Base-by-base conservation (phyloP, 2,888 invertebrate genomes). In the Neoitamus cyanurus region DNA sequence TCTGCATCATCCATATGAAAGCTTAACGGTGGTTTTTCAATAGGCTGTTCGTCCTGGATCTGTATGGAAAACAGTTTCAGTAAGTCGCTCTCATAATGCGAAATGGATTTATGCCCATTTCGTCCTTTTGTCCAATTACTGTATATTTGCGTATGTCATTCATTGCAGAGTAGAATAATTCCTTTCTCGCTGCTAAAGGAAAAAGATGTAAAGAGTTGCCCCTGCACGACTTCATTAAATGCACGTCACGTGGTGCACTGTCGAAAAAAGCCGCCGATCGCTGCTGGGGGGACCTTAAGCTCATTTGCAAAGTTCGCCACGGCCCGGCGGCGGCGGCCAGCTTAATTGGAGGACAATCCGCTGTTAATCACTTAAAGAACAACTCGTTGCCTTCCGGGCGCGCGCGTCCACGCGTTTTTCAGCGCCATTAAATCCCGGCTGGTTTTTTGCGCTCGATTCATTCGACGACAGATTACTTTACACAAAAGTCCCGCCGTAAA, bases 401-500 rank as follows among this genome's bases (percentile, higher is more conserved):
- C 7, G 9, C 7, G 25, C 9, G 58, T 58, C 58, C 58, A 25
- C 42, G 11, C 34, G 25, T 58, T 78, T 69, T 82, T 82, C 82
- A 80, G 37, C 36, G 82, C 68, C 82, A 82, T 82, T 82, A 82
- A 82, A 68, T 48, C 20, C 42, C 48, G 31, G 13, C n/a, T 15
- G 9, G 25, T 31, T 73, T 58, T 80, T 69, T 69, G 36, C 28
- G 25, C 82, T n/a, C 48, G 9, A 36, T 36, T 36, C 48, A 36
- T 36, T 36, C 48, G 82, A 36, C 37, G 82, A 82, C 82, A 82
- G 69, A 82, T 82, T 82, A 69, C 82, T 82, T 82, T 69, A 36
- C 82, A 82, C 82, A 82, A 82, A 82, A 82, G 82, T 82, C 20
- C 46, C 15, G 31, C 82, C 68, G 68, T 48, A 82, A 82, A 75